Evolutionary conservation across 2,888 invertebrate species (phyloP).

Genomic region (Papilio demoleus): DNA sequence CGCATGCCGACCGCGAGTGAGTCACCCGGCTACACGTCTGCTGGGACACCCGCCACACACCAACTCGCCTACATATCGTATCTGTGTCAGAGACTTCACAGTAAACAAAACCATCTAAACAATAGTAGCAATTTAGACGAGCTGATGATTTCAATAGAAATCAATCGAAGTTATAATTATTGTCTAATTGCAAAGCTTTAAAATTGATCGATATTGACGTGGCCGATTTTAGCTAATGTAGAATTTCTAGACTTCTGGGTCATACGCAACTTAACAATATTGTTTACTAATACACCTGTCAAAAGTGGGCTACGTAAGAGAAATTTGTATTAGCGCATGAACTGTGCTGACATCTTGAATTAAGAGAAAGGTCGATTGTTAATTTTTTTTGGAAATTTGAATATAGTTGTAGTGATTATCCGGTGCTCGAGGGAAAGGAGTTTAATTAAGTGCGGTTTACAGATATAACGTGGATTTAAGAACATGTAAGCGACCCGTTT

Average conservation of each 20-base stretch:
- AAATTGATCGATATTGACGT: slow-evolving; percentile 47
- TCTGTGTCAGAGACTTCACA: slow-evolving; percentile 29
- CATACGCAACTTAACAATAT: slow-evolving; percentile 56
- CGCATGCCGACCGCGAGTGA: slow-evolving; percentile 64
- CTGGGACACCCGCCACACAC: slow-evolving; percentile 68
- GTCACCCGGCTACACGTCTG: slow-evolving; percentile 73
- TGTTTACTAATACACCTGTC: slow-evolving; percentile 57
- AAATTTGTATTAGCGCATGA: slow-evolving; percentile 67
- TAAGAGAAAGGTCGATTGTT: slow-evolving; percentile 63
- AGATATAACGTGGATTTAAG: slow-evolving; percentile 56
- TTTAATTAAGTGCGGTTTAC: slow-evolving; percentile 59
- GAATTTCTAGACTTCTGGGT: slow-evolving; percentile 65
- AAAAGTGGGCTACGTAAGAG: slow-evolving; percentile 55
- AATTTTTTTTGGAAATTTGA: slow-evolving; percentile 52
- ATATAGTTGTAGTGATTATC: slow-evolving; percentile 50
- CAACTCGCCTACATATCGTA: slow-evolving; percentile 29
- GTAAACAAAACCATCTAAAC: slow-evolving; percentile 26
- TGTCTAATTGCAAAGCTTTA: slow-evolving; percentile 38
- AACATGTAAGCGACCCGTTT: slow-evolving; percentile 61
- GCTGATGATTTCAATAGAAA: slow-evolving; percentile 25
- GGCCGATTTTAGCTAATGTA: slow-evolving; percentile 47
- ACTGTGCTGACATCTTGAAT: slow-evolving; percentile 50
- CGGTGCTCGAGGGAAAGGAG: slow-evolving; percentile 44
- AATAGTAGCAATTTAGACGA: slow-evolving; percentile 10
- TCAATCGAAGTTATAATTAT: slow-evolving; percentile 32